Percentiles rank a stretch among this genome's conserved stretches.
phyloP scores from a whole-genome alignment of 2,797 vertebrate species.

The Merluccius polli region DNA sequence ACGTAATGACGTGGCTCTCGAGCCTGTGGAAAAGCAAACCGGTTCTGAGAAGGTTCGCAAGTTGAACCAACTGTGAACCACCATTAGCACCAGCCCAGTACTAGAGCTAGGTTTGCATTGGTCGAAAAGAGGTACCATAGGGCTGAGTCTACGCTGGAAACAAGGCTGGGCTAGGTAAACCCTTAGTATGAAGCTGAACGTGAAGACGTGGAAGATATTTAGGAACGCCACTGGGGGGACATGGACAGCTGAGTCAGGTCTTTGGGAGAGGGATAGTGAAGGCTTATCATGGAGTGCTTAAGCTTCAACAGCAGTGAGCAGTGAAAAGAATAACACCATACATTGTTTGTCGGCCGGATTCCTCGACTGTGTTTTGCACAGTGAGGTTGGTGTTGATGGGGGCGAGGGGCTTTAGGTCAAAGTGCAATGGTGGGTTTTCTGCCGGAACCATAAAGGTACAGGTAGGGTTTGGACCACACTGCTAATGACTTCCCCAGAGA shows the following conservation, averaged over 20 bases:
- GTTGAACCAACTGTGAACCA: too few relatives aligned
- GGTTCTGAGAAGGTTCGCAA: too few relatives aligned
- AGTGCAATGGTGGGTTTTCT: slow-evolving; percentile 16
- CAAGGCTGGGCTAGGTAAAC: too few relatives aligned
- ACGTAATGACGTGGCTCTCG: too few relatives aligned
- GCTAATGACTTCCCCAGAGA: slow-evolving; percentile 62
- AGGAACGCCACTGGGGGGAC: not conserved
- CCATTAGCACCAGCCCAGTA: too few relatives aligned
- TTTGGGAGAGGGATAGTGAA: not conserved
- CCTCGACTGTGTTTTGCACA: not conserved
- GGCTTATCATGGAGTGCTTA: not conserved
- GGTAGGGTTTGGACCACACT: slow-evolving; percentile 22
- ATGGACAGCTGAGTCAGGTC: not conserved
- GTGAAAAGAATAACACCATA: not conserved
- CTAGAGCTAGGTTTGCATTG: too few relatives aligned
- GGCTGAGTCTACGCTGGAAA: too few relatives aligned
- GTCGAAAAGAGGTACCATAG: too few relatives aligned
- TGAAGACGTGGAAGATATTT: not conserved
- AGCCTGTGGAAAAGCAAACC: too few relatives aligned
- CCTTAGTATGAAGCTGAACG: not conserved
- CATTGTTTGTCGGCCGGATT: slow-evolving; percentile 12
- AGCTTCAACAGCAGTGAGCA: not conserved
- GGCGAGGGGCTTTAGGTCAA: slow-evolving; percentile 23
- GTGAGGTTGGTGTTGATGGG: slow-evolving; percentile 12
- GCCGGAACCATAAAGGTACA: slow-evolving; percentile 23